A percentile compares a stretch with the other conserved stretches of the same genome.
These are phyloP conservation scores for Speoplatyrhinus poulsoni DNA, from an alignment of 2,113 vertebrate genomes.

Conservation along the genomic window DNA sequence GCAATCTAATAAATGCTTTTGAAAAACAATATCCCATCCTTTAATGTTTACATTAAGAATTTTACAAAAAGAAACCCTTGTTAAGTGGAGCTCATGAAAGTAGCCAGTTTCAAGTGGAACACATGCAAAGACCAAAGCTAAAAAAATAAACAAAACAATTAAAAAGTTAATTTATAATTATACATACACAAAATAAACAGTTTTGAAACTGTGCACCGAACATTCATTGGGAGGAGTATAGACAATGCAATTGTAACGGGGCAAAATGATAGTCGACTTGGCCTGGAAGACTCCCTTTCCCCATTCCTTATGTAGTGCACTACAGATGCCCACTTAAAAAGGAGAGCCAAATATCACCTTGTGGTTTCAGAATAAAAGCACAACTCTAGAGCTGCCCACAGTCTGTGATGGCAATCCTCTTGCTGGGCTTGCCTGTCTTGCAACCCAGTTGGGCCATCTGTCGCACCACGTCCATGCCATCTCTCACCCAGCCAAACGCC, in stretches of 20 bases:
- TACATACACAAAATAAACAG: conserved; percentile 54
- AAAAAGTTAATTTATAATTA: conserved; percentile 57
- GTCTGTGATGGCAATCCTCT: conserved; percentile 82
- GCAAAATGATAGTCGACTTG: conserved; percentile 13
- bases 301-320: neutral
- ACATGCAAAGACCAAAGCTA: conserved; percentile 75
- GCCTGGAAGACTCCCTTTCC: conserved; percentile 15
- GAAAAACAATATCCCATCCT: conserved; percentile 16
- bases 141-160: conserved; percentile 38
- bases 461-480: conserved; percentile 89
- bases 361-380: neutral
- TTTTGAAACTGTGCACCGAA: neutral
- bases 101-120: conserved; percentile 72
- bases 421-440: conserved; percentile 79
- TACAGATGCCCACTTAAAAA: neutral
- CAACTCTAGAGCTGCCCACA: conserved; percentile 84
- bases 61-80: conserved; percentile 20
- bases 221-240: conserved; percentile 33
- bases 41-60: conserved; percentile 43
- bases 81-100: conserved; percentile 24
- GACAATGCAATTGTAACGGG: conserved; percentile 43
- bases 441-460: conserved; percentile 86
- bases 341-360: conserved; percentile 3
- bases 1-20: conserved; percentile 16
- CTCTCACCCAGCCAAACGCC: conserved; percentile 89